Base-by-base conservation (phyloP, 2,888 invertebrate species). In the Mesorhabditis belari region DNA sequence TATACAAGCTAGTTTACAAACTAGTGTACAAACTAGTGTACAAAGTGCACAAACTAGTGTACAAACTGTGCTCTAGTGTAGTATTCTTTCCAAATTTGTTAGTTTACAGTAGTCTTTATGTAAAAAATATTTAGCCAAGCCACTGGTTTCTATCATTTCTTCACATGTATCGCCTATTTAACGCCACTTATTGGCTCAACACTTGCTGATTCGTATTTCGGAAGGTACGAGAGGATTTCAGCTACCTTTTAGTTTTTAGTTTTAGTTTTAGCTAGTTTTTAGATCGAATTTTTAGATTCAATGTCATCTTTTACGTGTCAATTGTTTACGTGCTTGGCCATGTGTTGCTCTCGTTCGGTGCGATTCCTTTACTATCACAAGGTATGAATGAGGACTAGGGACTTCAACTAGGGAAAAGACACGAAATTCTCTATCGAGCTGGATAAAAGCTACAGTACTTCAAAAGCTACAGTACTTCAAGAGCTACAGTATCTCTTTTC, bases 181-280 rank as follows among this genome's bases (percentile, higher is more conserved):
- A 90, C 90, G 69, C 93, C 93, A 0, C 75, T 93, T 2, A 77
- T 92, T 49, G 96, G 96, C 5, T 95, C 95, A 49, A 89, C 95
- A 79, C 83, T 96, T 52, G 93, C 96, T 0, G 96, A 98, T 83
- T 90, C 92, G 63, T 88, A 65, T 26, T 63, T 71, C 55, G 71
- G 71, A 55, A 44, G 70, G 56, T 73, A 70, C 63, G 69, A 70
- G 64, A 68, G 68, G n/a, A 44, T 44, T n/a, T n/a, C n/a, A n/a
- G n/a, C n/a, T n/a, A 35, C 12, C 17, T 28, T 12, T 2, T 55
- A 55, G 19, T 19, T 35, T 25, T 17, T 27, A 28, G 28, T 23
- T 28, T 44, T 54, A 9, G 21, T 26, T 2, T 35, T 9, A 25
- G 49, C n/a, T 35, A 17, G n/a, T n/a, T n/a, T n/a, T n/a, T n/a